Evolutionary conservation across 2,797 vertebrate genomes (phyloP).

Genomic region (Pipistrellus nathusii): DNA sequence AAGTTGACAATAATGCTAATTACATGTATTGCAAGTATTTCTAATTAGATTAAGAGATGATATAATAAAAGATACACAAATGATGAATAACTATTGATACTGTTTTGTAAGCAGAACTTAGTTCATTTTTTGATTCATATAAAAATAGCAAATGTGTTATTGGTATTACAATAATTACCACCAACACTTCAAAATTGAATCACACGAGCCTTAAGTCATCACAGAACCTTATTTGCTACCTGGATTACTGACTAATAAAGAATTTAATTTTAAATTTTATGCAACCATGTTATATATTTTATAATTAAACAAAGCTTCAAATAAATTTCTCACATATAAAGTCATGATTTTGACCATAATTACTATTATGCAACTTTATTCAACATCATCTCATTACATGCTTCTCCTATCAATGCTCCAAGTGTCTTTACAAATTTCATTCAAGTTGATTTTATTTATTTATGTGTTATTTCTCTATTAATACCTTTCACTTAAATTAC

Average conservation of each 20-base stretch:
- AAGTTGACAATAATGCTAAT: constrained; percentile 19
- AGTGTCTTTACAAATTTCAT: neutral
- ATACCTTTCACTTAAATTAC: neutral
- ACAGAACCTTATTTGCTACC: neutral
- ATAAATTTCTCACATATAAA: constrained; percentile 6
- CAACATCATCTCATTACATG: neutral
- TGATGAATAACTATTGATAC: constrained; percentile 36
- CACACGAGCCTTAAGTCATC: neutral
- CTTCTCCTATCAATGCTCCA: neutral
- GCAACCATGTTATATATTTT: neutral
- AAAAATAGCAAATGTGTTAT: constrained; percentile 40
- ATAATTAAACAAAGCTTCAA: constrained; percentile 32
- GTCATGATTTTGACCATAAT: neutral
- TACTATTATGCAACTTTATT: neutral
- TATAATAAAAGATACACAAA: constrained; percentile 21
- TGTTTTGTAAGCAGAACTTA: neutral
- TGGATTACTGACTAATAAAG: neutral
- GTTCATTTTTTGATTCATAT: constrained; percentile 2
- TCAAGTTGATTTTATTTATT: neutral
- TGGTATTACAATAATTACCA: constrained; percentile 9
- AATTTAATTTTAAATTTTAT: constrained; percentile 46
- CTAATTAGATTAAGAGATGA: constrained; percentile 7
- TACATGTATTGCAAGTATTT: constrained; percentile 37
- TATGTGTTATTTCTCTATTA: neutral
- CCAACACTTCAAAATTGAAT: constrained; percentile 55